phyloP scores from a whole-genome alignment of 1,140 invertebrate species.

The Oncopeltus fasciatus region DNA sequence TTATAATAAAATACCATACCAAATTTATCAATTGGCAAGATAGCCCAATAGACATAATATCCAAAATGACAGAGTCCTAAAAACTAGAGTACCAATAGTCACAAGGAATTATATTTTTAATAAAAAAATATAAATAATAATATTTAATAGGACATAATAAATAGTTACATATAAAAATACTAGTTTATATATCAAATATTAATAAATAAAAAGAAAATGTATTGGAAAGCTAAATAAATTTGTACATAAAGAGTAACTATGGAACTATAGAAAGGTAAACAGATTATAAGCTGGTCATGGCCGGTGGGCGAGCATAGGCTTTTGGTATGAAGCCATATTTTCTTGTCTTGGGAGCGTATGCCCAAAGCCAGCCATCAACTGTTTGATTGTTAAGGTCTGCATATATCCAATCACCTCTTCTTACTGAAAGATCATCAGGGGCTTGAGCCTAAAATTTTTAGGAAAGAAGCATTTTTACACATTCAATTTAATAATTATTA shows the following conservation, averaged over 20 bases:
- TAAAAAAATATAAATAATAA: too few species aligned
- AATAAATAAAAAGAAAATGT: neutral
- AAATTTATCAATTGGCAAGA: too few species aligned
- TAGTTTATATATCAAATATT: neutral
- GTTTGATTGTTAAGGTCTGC: slow-evolving; percentile 84
- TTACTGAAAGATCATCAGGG: slow-evolving; percentile 76
- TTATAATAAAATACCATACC: too few species aligned
- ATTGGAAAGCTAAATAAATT: neutral
- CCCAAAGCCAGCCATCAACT: slow-evolving; percentile 89
- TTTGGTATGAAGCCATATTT: slow-evolving; percentile 92
- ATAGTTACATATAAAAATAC: neutral
- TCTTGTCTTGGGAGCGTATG: slow-evolving; percentile 77
- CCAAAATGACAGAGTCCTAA: too few species aligned
- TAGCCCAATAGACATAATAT: too few species aligned
- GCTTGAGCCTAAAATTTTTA: slow-evolving; percentile 81
- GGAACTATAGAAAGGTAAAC: neutral
- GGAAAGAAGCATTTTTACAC: too few species aligned
- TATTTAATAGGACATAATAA: too few species aligned
- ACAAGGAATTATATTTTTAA: too few species aligned
- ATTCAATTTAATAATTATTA: too few species aligned
- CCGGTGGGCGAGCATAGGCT: slow-evolving; percentile 80
- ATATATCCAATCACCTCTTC: slow-evolving; percentile 85
- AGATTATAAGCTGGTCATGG: slow-evolving; percentile 68
- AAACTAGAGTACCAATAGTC: too few species aligned
- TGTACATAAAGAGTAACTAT: slow-evolving; percentile 7